phyloP scores from a whole-genome alignment of 2,797 vertebrate species.

The Myotis findleyi region DNA sequence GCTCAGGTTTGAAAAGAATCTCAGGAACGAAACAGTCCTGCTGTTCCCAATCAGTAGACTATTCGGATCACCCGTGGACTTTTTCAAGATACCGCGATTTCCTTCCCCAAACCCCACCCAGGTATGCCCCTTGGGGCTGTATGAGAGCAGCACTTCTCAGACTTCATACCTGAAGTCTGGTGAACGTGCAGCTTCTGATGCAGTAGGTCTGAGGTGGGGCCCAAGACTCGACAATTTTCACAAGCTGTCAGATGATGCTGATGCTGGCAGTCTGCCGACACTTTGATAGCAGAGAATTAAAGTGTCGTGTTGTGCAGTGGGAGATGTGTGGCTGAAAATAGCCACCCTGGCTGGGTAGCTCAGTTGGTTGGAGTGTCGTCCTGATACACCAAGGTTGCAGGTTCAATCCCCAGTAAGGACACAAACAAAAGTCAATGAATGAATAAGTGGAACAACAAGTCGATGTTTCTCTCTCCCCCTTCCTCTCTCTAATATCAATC shows the following conservation, averaged over 20 bases:
- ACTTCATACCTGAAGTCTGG: not conserved
- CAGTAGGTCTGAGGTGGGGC: not conserved
- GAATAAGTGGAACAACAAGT: not conserved
- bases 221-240: not conserved
- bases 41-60: not conserved
- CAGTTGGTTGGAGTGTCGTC: not conserved
- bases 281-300: not conserved
- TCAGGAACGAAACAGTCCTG: not conserved
- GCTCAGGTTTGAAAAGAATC: constrained; percentile 20
- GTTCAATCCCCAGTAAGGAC: not conserved
- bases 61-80: not conserved
- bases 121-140: not conserved
- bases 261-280: not conserved
- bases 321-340: not conserved
- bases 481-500: not conserved
- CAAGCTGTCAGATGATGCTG: not conserved
- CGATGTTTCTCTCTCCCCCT: not conserved
- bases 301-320: not conserved
- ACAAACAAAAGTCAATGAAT: not conserved
- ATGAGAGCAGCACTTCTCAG: not conserved
- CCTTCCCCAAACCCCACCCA: not conserved
- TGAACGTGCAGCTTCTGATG: not conserved
- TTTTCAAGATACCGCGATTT: not conserved
- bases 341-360: not conserved
- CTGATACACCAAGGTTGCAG: not conserved